Base-by-base conservation (phyloP, 30 jellyfish, hydroid and myxozoan genomes). In the Aurelia aurita complex sp. Pacific region DNA sequence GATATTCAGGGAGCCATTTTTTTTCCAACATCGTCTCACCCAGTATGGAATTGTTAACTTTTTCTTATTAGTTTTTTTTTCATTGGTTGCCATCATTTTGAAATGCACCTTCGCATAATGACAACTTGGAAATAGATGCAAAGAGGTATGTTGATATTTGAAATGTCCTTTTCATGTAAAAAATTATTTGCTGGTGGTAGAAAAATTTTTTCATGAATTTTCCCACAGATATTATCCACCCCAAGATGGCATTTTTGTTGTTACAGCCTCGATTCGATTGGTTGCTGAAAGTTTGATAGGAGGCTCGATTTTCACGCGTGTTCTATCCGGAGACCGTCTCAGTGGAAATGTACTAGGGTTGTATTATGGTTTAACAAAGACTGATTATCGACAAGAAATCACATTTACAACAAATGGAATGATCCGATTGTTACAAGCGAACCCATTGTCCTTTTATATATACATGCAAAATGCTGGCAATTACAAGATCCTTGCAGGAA, bases 401-500 rank as follows among this genome's bases (percentile, higher is more conserved):
- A 72, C 92, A 18, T 71, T 83, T 36, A 10, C 86, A 1, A 74
- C 69, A 0, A 72, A 81, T 62, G 97, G 97, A 17, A 73, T 81
- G 3, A 51, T 90, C 29, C 85, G 85, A 85, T 72, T 92, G 36
- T 66, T 86, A 6, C 76, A 61, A 23, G 38, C 68, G 11, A 83
- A 74, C 76, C 97, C 91, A 5, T 76, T 87, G 12, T 71, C 90
- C 2, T 36, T 90, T 16, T 87, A 57, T 79, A 61, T 92, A 19
- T 86, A 86, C 91, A 75, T 79, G 88, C 86, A 80, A 19, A 80
- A 64, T 46, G 71, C 80, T 17, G 98, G 87, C 33, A 71, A 59
- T 36, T 92, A 73, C 66, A 55, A 74, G 42, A 73, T 92, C 19
- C 86, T 86, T 51, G 69, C 75, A 15, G 98, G 98, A 40, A 92